Base-by-base conservation (phyloP, 1,140 invertebrate species). In the Anthonomus grandis region DNA sequence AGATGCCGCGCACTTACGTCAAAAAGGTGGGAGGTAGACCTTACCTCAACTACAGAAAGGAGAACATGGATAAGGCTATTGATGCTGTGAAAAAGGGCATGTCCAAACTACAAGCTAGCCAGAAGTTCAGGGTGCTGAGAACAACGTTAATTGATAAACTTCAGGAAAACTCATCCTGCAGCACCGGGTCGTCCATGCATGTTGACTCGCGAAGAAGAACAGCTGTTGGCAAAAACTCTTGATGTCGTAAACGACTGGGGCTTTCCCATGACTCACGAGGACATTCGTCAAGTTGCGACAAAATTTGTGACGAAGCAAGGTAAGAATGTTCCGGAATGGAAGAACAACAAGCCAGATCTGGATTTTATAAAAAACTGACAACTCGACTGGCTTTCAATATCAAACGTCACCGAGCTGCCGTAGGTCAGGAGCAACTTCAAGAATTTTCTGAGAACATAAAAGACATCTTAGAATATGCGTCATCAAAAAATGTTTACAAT, bases 371-470 rank as follows among this genome's bases (percentile, higher is more conserved):
- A 18, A 4, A 44, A 5, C 19, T 44, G 19, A 44, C 5, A 17
- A 21, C 19, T 13, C 15, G 15, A 17, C 19, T 44, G 15, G 41
- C 41, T 21, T 2, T n/a, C 27, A n/a, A n/a, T n/a, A n/a, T 44
- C 8, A 44, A 44, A 44, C 41, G 19, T 19, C 19, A 17, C 4
- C 8, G 41, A 44, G 41, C 41, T 19, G 15, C 41, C 41, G 41
- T 44, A 9, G 41, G 13, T 21, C 5, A 21, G 8, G 41, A 18
- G 15, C 5, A 44, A 19, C 15, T 44, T 18, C 8, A 19, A 21
- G 8, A 48, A 9, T 51, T 54, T 54, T 54, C 47, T 48, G 23
- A 54, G 5, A 54, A 54, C 23, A 54, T 50, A 17, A 15, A 24
- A 12, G 13, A 51, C 13, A 15, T 9, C 5, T 21, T 49, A 15